phyloP scores from a whole-genome alignment of 1,140 invertebrate genomes.

The Goniozus legneri region DNA sequence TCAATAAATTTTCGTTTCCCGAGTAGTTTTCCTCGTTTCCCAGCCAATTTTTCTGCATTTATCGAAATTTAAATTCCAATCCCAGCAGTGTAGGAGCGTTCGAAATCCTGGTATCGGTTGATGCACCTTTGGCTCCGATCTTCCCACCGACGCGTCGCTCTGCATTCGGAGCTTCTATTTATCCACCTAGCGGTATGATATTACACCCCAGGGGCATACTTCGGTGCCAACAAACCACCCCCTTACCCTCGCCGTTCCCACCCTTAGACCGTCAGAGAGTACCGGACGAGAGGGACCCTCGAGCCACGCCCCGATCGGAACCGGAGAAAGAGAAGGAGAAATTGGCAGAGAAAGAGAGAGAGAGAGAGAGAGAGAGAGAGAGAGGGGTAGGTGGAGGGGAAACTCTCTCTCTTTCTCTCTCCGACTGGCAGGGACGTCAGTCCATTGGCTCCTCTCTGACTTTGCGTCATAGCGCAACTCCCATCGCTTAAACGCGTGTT shows the following conservation, averaged over 20 bases:
- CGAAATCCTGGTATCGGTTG: too few species aligned
- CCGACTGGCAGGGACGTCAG: too few species aligned
- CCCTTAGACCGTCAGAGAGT: too few species aligned
- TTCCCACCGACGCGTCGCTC: slow-evolving; percentile 6
- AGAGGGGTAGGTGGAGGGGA: not conserved
- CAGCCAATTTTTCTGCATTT: too few species aligned
- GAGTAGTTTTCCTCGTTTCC: too few species aligned
- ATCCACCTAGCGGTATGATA: slow-evolving; percentile 52
- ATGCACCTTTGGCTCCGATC: not conserved
- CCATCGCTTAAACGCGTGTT: too few species aligned
- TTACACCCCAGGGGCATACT: slow-evolving; percentile 51
- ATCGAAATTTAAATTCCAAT: too few species aligned
- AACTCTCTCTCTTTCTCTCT: too few species aligned
- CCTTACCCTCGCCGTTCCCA: slow-evolving; percentile 14
- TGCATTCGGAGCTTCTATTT: slow-evolving; percentile 50
- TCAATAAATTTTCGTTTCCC: too few species aligned
- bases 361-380: slow-evolving; percentile 9
- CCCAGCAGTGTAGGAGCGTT: too few species aligned
- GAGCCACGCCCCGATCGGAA: slow-evolving; percentile 34
- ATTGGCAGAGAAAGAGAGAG: slow-evolving; percentile 12
- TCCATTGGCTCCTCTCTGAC: too few species aligned
- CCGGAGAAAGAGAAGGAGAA: not conserved
- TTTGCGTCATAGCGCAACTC: too few species aligned
- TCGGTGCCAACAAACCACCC: slow-evolving; percentile 27
- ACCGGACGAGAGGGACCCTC: slow-evolving; percentile 3